Base-by-base conservation (phyloP, 2,888 invertebrate species). In the Branchellion lobata region DNA sequence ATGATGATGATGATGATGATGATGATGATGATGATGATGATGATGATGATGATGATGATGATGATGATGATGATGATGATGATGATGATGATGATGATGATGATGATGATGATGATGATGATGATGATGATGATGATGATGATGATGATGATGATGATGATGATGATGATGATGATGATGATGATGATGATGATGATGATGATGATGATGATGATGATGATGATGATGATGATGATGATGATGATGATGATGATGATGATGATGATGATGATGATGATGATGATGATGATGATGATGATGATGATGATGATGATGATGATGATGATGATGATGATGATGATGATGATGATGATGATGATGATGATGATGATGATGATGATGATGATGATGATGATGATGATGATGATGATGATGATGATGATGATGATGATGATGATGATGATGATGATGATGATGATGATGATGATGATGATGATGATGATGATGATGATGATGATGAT, bases 1-100 rank as follows among this genome's bases (percentile, higher is more conserved):
- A 76, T 76, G 76, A 72, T 69, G 76, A 69, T 69, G 76, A 76
- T 76, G 76, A 76, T 76, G 76, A 76, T 76, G 76, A 76, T 57
- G 76, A 76, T 33, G 61, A 76, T 3, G 76, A 76, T 21, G 53
- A 51, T 21, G 53, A 51, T 21, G 53, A 51, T 21, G 53, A 51
- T 21, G 53, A 51, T 21, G 53, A 51, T 51, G 69, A 68, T 68
- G 69, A 68, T 68, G 69, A 68, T 68, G 69, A 68, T 68, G 69
- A 68, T 68, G 69, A 68, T 68, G 69, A 68, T 68, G 69, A 68
- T 68, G 69, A 68, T 68, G 69, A 68, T 68, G 69, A 68, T 68
- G 69, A 68, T 68, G 69, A 68, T 68, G 69, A 68, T 68, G 69
- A 68, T 68, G 69, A 68, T 68, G 74, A 40, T 33, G 34, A 40